Conservation (phyloP, 1,140 invertebrate species). For the Tetranychus urticae region DNA sequence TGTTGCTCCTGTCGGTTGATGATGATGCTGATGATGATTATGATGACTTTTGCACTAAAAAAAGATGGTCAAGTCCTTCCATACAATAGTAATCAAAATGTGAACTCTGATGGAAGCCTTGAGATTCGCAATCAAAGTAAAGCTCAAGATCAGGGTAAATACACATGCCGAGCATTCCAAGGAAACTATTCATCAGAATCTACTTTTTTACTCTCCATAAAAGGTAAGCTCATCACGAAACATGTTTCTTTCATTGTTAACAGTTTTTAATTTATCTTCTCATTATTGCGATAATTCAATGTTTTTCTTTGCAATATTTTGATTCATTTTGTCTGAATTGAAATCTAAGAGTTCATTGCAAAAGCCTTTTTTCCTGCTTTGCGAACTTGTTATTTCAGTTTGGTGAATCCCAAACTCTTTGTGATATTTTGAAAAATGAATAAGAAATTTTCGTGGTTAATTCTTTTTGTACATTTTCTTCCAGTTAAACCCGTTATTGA, state of each 20-base stretch:
- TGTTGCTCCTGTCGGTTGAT: too few species aligned
- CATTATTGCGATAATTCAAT: not conserved
- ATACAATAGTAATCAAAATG: not conserved
- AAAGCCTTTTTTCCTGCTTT: too few species aligned
- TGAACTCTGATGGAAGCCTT: not conserved
- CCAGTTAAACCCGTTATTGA: constrained; percentile 19
- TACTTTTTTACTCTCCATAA: not conserved
- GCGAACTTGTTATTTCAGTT: too few species aligned
- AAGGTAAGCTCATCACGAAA: not conserved
- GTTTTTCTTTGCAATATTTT: not conserved
- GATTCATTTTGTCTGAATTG: too few species aligned
- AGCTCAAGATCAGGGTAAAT: not conserved
- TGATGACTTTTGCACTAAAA: too few species aligned
- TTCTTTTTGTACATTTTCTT: not conserved
- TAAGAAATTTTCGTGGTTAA: not conserved
- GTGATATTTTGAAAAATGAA: not conserved
- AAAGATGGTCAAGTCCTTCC: too few species aligned
- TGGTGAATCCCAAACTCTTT: not conserved
- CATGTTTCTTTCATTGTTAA: too few species aligned
- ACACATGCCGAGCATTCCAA: not conserved
- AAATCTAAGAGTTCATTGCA: too few species aligned
- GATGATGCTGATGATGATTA: too few species aligned
- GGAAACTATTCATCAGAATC: not conserved
- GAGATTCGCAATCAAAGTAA: not conserved
- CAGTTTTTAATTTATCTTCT: not conserved